Evolutionary conservation across 2,888 invertebrate genomes (phyloP), one percentile per base, ranked within the genome.

Genomic region (Amitus sp.): DNA sequence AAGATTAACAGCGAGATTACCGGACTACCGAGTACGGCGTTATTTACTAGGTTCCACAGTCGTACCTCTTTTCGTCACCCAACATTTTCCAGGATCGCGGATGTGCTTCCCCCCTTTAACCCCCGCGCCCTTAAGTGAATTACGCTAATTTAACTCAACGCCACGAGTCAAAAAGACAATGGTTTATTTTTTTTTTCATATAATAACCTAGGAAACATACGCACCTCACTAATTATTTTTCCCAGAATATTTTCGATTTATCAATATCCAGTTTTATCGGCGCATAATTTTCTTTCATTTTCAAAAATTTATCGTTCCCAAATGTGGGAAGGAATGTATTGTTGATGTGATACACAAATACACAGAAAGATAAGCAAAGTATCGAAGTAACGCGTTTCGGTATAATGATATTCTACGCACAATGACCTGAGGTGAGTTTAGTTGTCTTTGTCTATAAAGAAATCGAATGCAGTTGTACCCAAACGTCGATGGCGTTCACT

Each of bases 1-100:
- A 79, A 80, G 80, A 80, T 80, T 80, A 80, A 79, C 79, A 72
- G 75, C 72, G 73, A 78, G 78, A 78, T 79, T 78, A 75, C 69
- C 67, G 69, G 70, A 73, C 70, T 73, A 63, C 62, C 62, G 59
- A 63, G 59, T 23, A 33, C 57, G 61, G 67, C 70, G 69, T 70
- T 71, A 71, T 68, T 71, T 70, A 65, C 67, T 68, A 65, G 67
- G 67, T 66, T 69, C 66, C 65, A 61, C 65, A 57, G 65, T 66
- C 68, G 63, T 71, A 66, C 66, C 69, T 72, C 74, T 63, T 69
- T 69, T 69, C 64, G 70, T 72, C 68, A 69, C 65, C 65, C 67
- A 48, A 54, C 63, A 66, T 68, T 71, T 73, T 65, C 65, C 68
- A 47, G 63, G 62, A 50, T 64, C 65, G 46, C 39, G 53, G 57